Evolutionary conservation across 2,888 invertebrate genomes (phyloP).

Genomic region (Idaea straminata): DNA sequence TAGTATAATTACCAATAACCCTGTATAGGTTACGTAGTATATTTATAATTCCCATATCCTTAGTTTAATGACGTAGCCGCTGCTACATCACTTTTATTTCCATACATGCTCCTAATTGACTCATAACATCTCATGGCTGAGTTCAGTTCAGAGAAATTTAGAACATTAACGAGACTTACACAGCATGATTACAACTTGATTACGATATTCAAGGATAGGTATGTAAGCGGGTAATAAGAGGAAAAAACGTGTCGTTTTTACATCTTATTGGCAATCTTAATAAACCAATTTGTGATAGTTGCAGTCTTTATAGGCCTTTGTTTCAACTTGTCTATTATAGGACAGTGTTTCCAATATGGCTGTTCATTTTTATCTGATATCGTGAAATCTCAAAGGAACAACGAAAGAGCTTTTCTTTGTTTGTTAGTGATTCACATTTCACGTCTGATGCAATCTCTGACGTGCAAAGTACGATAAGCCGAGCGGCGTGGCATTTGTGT

Average conservation of each 20-base stretch:
- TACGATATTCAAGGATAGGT: slow-evolving; percentile 27
- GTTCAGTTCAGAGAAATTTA: neutral
- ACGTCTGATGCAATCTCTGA: neutral
- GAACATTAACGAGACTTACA: neutral
- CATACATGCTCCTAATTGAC: neutral
- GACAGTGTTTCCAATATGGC: neutral
- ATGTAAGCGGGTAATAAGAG: slow-evolving; percentile 20
- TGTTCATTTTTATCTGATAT: neutral
- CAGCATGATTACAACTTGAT: slow-evolving; percentile 13
- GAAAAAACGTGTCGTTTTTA: slow-evolving; percentile 42
- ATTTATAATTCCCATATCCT: neutral
- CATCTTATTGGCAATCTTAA: slow-evolving; percentile 62
- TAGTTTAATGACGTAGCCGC: neutral
- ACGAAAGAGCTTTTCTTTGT: neutral
- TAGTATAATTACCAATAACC: no score
- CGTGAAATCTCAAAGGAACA: neutral
- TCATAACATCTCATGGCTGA: neutral
- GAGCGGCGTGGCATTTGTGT: neutral
- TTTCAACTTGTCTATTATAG: slow-evolving; percentile 3
- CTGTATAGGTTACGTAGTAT: no score
- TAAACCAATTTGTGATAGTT: slow-evolving; percentile 70
- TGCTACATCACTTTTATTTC: neutral
- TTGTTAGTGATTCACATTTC: neutral
- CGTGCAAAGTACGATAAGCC: neutral
- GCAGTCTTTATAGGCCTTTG: slow-evolving; percentile 44